Percentiles rank a stretch among this genome's conserved stretches.
Evolutionary conservation across 2,888 invertebrate species (phyloP).

Genomic region (Trachelus iudaicus): DNA sequence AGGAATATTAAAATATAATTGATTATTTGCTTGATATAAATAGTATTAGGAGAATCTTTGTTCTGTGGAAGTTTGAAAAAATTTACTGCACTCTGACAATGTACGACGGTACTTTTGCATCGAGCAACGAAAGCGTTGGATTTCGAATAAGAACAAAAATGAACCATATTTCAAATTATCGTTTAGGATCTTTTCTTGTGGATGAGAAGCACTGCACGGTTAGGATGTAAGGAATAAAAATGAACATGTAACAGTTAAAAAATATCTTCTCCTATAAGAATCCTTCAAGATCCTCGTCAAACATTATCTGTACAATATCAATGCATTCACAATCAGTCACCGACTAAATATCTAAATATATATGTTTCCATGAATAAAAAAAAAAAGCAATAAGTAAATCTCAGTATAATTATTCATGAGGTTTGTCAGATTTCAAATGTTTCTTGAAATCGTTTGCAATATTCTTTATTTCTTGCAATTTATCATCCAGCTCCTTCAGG

Average conservation of each 20-base stretch:
- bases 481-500: constrained; percentile 67
- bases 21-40: background rate
- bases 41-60: background rate
- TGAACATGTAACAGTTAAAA: background rate
- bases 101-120: background rate
- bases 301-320: background rate
- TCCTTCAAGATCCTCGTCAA: background rate
- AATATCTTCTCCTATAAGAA: background rate
- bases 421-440: constrained; percentile 53
- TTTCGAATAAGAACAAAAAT: background rate
- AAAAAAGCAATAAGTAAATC: background rate
- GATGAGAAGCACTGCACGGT: background rate
- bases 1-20: background rate
- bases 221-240: background rate
- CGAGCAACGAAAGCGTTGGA: background rate
- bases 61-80: background rate
- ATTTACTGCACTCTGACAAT: background rate
- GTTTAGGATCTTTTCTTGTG: background rate
- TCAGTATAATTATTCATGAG: constrained; percentile 35
- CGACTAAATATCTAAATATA: background rate
- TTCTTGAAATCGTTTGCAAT: constrained; percentile 69
- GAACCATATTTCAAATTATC: background rate
- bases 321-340: background rate
- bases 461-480: constrained; percentile 67
- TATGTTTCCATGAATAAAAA: background rate